phyloP scores from a whole-genome alignment of 2,113 vertebrate species.

The Engystomops pustulosus region DNA sequence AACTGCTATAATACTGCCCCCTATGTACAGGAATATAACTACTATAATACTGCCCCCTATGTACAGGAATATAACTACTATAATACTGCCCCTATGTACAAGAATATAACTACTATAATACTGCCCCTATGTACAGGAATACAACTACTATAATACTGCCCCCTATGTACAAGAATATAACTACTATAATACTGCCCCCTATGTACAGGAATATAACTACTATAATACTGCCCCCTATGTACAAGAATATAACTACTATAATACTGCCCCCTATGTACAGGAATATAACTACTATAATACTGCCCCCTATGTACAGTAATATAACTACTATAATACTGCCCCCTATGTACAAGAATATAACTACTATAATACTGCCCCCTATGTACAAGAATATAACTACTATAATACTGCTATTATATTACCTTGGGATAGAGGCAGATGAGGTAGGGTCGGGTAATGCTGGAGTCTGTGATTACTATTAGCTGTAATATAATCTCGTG shows the following conservation, averaged over 20 bases:
- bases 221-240: not conserved
- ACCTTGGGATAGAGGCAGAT: not conserved
- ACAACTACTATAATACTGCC: not conserved
- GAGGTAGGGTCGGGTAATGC: not conserved
- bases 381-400: conserved; percentile 12
- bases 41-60: not conserved
- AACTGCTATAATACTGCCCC: not conserved
- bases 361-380: conserved; percentile 5
- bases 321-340: not conserved
- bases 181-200: not conserved
- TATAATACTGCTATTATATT: not conserved
- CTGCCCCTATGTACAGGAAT: not conserved
- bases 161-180: conserved; percentile 3
- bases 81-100: not conserved
- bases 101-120: conserved; percentile 4
- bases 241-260: not conserved
- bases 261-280: not conserved
- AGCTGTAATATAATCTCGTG: conserved; percentile 11
- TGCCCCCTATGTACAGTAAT: not conserved
- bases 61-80: not conserved
- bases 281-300: conserved; percentile 6
- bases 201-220: conserved; percentile 10
- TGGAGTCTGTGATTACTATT: not conserved
- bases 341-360: not conserved
- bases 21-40: not conserved